A percentile compares a stretch with the other conserved stretches of the same genome.
Evolutionary conservation across 2,888 invertebrate genomes (phyloP).

Genomic region (Schizotus pectinicornis): DNA sequence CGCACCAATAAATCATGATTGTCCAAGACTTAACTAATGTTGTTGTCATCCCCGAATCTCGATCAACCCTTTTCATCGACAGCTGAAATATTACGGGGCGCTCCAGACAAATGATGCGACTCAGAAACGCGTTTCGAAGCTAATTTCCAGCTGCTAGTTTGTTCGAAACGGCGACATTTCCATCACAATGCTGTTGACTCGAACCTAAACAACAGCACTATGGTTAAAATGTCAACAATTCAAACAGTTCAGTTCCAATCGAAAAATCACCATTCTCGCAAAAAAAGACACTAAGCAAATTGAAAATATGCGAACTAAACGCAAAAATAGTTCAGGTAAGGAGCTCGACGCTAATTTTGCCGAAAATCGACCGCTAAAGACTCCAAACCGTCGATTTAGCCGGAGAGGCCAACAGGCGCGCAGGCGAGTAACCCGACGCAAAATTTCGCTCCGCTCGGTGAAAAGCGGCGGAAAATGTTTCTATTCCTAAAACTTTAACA

Average conservation of each 20-base stretch:
- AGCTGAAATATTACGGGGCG: slow-evolving; percentile 47
- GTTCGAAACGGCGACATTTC: slow-evolving; percentile 58
- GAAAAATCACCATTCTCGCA: neutral
- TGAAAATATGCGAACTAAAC: neutral
- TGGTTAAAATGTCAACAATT: slow-evolving; percentile 61
- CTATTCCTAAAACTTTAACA: too few relatives aligned
- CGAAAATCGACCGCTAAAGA: neutral
- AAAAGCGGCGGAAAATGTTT: neutral
- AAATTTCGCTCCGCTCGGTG: slow-evolving; percentile 11
- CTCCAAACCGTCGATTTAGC: neutral
- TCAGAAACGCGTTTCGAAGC: slow-evolving; percentile 39
- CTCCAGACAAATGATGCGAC: slow-evolving; percentile 49
- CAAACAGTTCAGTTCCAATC: slow-evolving; percentile 46
- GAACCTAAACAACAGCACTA: slow-evolving; percentile 58
- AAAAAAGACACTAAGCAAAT: too few relatives aligned
- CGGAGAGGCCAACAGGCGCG: slow-evolving; percentile 43
- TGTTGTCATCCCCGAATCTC: slow-evolving; percentile 46
- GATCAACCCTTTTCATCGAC: slow-evolving; percentile 46
- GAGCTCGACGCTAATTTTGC: too few relatives aligned
- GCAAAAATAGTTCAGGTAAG: too few relatives aligned
- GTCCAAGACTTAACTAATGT: slow-evolving; percentile 37
- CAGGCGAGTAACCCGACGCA: slow-evolving; percentile 38
- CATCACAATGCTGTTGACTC: slow-evolving; percentile 58
- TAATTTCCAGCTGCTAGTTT: slow-evolving; percentile 42
- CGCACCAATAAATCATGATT: slow-evolving; percentile 18